Base-by-base conservation (phyloP, 2,113 vertebrate genomes). In the Urocitellus parryii region DNA sequence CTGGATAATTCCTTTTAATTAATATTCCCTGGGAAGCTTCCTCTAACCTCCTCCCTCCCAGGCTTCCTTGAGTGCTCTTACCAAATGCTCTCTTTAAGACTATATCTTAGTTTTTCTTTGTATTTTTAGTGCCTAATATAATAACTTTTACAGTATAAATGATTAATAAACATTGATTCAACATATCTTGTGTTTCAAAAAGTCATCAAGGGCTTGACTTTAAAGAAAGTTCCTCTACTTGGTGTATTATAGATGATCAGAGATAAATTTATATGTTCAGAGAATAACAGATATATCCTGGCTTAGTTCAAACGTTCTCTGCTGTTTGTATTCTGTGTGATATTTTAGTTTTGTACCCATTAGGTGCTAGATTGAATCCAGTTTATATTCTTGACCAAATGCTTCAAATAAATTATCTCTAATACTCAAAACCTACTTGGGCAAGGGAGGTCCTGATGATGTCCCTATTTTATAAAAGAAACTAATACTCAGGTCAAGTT, bases 171-270 rank as follows among this genome's bases (percentile, higher is more conserved):
- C 65, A 37, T 61, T 76, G 2, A 86, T 58, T 81, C 25, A 72
- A 20, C 56, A 42, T 79, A 77, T 45, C 11, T 25, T 83, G 45
- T 63, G n/a, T 94, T 94, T 91, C n/a, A 78, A 74, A 72, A 91
- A 88, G 37, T 45, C 42, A 53, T 65, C 1, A 53, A 87, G 4
- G 77, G 4, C 3, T 25, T 56, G 8, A 56, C 20, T 61, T 86
- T 72, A 20, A 76, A 86, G 32, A 77, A 73, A 74, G 1, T 2
- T 56, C 56, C 4, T 78, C 4, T 70, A 45, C 9, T 88, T 48
- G 34, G 16, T 90, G 4, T 48, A 48, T 86, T 78, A 29, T 48
- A 27, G 4, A 24, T 13, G 32, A 67, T 29, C 48, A 84, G 87
- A 90, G 65, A 78, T 45, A 67, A 77, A 63, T 27, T 3, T 65